phyloP scores from a whole-genome alignment of 2,113 vertebrate genomes.

The Oceanites oceanicus region DNA sequence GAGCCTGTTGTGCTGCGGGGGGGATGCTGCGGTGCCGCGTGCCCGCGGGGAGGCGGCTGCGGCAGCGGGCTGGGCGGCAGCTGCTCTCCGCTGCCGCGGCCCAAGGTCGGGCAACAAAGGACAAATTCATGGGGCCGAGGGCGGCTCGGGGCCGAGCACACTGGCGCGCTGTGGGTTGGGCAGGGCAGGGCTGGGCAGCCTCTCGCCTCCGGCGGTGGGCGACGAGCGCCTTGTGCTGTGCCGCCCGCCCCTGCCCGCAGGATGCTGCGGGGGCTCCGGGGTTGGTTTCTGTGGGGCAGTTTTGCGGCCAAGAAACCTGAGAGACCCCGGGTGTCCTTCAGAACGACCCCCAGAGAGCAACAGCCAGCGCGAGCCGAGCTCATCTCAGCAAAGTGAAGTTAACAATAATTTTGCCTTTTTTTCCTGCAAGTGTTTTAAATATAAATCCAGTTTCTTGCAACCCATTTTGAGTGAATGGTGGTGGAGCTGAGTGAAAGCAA shows the following conservation, averaged over 20 bases:
- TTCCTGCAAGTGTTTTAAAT: not conserved
- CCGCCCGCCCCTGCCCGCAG: not conserved
- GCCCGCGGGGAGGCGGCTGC: not conserved
- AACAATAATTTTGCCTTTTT: not conserved
- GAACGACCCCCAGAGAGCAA: not conserved
- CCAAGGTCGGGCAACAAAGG: not conserved
- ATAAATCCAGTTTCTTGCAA: not conserved
- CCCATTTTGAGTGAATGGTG: accelerated
- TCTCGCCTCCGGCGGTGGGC: not conserved
- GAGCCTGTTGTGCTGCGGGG: not conserved
- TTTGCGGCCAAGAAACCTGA: not conserved
- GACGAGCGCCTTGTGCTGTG: accelerated
- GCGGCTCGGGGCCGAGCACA: not conserved
- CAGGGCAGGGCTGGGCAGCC: not conserved
- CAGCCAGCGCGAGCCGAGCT: accelerated
- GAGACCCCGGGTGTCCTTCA: not conserved
- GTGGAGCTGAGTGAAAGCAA: not conserved
- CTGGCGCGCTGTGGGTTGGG: not conserved
- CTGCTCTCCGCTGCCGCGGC: not conserved
- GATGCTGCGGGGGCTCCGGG: accelerated
- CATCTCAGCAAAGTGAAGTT: not conserved
- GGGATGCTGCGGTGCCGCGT: not conserved
- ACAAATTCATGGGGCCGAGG: not conserved
- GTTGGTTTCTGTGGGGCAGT: accelerated
- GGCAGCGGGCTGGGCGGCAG: not conserved